Evolutionary conservation across 2,113 vertebrate species (phyloP), one percentile per base, ranked within the genome.

Genomic region (Crotalus tigris): DNA sequence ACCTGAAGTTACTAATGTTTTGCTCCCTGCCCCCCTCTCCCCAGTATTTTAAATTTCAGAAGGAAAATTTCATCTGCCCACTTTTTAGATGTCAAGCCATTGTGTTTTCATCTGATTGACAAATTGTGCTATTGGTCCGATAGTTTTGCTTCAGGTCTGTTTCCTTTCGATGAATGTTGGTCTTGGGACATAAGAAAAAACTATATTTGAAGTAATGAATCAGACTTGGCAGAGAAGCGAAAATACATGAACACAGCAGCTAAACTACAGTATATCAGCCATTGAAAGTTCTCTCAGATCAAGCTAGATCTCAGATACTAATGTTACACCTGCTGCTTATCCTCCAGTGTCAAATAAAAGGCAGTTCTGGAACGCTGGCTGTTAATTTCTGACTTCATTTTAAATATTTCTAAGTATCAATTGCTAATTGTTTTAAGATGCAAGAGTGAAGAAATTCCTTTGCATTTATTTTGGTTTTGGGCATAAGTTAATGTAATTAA

Each of bases 321-420:
- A 93, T 2, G 0, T 0, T 0, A 21, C 0, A 0, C 75, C 24
- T 81, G 55, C 92, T 89, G 91, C 81, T 94, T 49, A 85, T 51
- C 0, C 39, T 53, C 33, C 90, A 85, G 89, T 23, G 19, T 26
- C 94, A 53, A 92, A 3, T 91, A 93, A 39, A n/a, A 0, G 46
- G 7, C 81, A 58, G 2, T 10, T 57, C 58, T 17, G 39, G 53
- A 94, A 81, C 15, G 2, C 17, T 81, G 69, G 0, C 39, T 57
- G 49, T 44, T 0, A 0, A 88, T 17, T 53, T 87, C 46, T 5
- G 23, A 15, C 54, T 90, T 33, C 11, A 57, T 59, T 1, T 64
- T 23, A 51, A 44, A 39, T 21, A 39, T 93, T 95, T 58, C 87
- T 81, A 0, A 46, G 92, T 81, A 24, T 8, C 1, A 93, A 90